Base-by-base conservation (phyloP, 2,113 vertebrate species). In the Marmota flaviventris region DNA sequence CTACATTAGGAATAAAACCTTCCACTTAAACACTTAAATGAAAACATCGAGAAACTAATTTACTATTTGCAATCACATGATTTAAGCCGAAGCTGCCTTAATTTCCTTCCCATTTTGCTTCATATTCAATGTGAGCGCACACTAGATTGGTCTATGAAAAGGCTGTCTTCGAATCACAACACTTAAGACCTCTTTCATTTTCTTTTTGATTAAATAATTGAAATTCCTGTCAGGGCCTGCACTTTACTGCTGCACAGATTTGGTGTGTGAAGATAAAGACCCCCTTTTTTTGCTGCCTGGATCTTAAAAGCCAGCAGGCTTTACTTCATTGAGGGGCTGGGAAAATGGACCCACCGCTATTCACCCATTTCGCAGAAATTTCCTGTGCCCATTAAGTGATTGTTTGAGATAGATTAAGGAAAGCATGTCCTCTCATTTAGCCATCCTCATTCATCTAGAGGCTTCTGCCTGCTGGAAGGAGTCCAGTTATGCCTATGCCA, bases 21-120 rank as follows among this genome's bases (percentile, higher is more conserved):
- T 99, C 99, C 99, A 99, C 99, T 99, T 99, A 99, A 99, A 99
- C 99, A 99, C 99, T 99, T 99, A 99, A 99, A 99, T 99, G 99
- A 99, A 99, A 99, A 99, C 99, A 99, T 99, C 99, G 99, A 99
- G 99, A 99, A 99, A 99, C 99, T 99, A 99, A 99, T 99, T 99
- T 99, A 99, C 99, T 99, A 99, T 99, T 99, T 99, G 99, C 99
- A 99, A 99, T 99, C 99, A 99, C 99, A 98, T 99, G 99, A 99
- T 99, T 99, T 99, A 99, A 99, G 99, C 98, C 99, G 98, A 99
- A 99, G 99, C 99, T 99, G 99, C 99, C 99, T 99, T 99, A 99
- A 99, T 99, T 99, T 99, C 99, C 99, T 99, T 99, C 99, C 99
- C 99, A 99, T 99, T 99, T 99, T 98, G 98, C 98, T 99, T 99